Evolutionary conservation across 2,888 invertebrate genomes (phyloP).

Genomic region (Ischnura elegans): DNA sequence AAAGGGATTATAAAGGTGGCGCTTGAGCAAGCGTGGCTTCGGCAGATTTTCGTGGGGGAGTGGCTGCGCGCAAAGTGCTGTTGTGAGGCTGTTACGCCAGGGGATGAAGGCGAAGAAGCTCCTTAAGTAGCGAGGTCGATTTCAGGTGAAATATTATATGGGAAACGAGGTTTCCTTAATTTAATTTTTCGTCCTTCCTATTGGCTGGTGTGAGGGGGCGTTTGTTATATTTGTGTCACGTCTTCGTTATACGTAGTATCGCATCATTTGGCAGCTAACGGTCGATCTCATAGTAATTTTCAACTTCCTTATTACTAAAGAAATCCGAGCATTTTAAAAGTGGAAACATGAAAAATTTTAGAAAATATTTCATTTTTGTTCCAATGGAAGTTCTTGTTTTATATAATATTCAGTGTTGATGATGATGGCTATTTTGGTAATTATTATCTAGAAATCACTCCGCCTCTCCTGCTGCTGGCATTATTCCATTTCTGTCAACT

Average conservation of each 20-base stretch:
- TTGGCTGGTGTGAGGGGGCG: background rate
- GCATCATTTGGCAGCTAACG: background rate
- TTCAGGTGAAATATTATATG: background rate
- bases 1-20: conserved; percentile 52
- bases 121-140: background rate
- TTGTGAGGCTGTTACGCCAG: background rate
- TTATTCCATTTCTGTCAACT: no score
- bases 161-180: background rate
- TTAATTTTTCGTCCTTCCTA: background rate
- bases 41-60: conserved; percentile 24
- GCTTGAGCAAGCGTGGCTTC: conserved; percentile 58
- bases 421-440: no score
- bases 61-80: background rate
- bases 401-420: no score
- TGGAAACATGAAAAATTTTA: no score
- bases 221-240: background rate
- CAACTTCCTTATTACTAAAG: no score
- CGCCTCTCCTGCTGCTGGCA: no score
- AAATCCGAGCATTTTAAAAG: no score
- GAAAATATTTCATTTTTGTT: no score
- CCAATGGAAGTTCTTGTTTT: no score
- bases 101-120: background rate
- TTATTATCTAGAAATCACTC: no score
- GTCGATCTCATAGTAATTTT: background rate
- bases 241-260: background rate